phyloP scores from a whole-genome alignment of 1,140 invertebrate species.

The Pemphigus obesinymphae region DNA sequence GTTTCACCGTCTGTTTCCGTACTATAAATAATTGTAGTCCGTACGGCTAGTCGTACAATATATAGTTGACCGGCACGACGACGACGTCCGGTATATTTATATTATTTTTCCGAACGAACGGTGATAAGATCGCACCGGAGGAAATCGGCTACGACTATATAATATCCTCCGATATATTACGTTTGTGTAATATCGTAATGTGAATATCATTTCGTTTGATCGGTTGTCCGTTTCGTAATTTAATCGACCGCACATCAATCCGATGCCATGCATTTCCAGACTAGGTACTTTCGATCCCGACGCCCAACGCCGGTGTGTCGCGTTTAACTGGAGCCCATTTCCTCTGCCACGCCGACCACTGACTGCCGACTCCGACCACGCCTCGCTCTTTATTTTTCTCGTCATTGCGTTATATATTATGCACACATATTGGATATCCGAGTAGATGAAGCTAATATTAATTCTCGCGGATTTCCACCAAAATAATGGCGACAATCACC shows the following conservation, averaged over 20 bases:
- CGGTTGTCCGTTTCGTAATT: neutral
- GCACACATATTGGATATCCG: no score
- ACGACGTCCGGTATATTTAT: no score
- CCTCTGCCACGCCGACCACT: neutral
- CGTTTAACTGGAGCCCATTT: neutral
- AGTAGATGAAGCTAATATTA: no score
- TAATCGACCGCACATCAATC: neutral
- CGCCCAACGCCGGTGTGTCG: neutral
- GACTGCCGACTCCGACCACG: neutral
- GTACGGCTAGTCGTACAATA: no score
- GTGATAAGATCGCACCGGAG: no score
- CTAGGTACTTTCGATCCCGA: neutral
- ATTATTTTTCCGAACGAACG: neutral
- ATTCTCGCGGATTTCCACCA: no score
- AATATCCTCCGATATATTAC: no score
- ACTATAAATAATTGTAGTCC: no score
- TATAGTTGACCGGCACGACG: neutral
- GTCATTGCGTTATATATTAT: neutral
- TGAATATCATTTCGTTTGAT: neutral
- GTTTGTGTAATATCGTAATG: no score
- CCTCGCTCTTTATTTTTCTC: neutral
- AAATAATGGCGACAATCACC: no score
- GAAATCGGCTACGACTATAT: no score
- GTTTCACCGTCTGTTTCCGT: no score
- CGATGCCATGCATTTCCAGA: neutral